Conservation (phyloP, 2,113 vertebrate species). For the Thamnaconus septentrionalis region DNA sequence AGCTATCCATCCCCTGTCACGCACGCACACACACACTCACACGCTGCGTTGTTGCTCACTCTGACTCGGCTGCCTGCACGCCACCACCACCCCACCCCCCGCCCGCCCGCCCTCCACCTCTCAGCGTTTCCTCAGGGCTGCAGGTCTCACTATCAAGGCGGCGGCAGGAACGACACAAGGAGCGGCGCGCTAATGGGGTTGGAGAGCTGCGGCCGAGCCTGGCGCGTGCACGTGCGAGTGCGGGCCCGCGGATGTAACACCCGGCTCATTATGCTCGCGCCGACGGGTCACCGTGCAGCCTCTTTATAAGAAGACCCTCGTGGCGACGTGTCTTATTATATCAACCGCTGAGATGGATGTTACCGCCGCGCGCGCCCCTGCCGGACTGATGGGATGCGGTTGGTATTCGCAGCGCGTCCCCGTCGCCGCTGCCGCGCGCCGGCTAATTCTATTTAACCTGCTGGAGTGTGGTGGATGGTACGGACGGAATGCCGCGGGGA, state of each 20-base stretch:
- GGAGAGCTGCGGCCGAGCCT: constrained; percentile 36
- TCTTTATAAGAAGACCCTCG: constrained; percentile 53
- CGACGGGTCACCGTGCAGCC: constrained; percentile 53
- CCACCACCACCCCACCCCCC: constrained; percentile 27
- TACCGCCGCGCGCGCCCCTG: constrained; percentile 48
- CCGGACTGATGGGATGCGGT: constrained; percentile 44
- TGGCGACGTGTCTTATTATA: constrained; percentile 63
- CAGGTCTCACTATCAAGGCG: constrained; percentile 50
- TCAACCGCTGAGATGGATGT: constrained; percentile 59
- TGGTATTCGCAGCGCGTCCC: constrained; percentile 57
- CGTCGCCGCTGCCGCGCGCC: constrained; percentile 14
- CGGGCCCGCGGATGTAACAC: constrained; percentile 22
- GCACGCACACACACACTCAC: too few relatives aligned
- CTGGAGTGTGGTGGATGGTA: constrained; percentile 53
- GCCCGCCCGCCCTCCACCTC: constrained; percentile 47
- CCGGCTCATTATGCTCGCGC: constrained; percentile 51
- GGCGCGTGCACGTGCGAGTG: constrained; percentile 18
- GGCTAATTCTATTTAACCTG: constrained; percentile 69
- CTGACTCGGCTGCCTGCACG: constrained; percentile 21
- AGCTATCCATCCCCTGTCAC: too few relatives aligned
- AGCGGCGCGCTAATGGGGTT: constrained; percentile 59
- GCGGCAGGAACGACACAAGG: constrained; percentile 52
- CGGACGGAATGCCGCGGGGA: constrained; percentile 56
- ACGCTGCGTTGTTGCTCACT: too few relatives aligned
- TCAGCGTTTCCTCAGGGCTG: constrained; percentile 62